These are phyloP conservation scores for Sebastes glaucus DNA, from an alignment of 2,797 vertebrate species.

Conservation along the genomic window DNA sequence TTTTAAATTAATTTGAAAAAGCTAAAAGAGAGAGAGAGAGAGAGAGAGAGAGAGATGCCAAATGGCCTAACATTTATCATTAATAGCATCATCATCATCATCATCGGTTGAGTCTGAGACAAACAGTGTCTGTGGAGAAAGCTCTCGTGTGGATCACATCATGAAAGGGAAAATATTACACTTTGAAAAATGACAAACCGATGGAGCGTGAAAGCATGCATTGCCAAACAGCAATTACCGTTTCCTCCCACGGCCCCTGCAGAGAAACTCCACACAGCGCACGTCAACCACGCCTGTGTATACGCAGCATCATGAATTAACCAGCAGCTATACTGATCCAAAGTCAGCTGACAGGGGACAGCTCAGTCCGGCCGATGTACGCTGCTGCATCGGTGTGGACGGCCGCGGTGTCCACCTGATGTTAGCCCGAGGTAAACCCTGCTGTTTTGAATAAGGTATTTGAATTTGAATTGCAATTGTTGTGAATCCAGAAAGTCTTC, in stretches of 20 bases:
- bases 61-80: constrained; percentile 31
- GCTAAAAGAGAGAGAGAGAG: background rate
- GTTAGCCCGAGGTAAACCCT: constrained; percentile 20
- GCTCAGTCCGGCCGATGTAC: background rate
- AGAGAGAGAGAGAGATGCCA: background rate
- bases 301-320: constrained; percentile 41
- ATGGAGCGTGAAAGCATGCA: constrained; percentile 72
- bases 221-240: constrained; percentile 72
- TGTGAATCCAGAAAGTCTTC: constrained; percentile 54
- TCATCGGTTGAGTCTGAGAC: constrained; percentile 31
- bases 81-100: background rate
- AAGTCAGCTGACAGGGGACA: constrained; percentile 3
- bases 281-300: constrained; percentile 8
- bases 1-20: background rate
- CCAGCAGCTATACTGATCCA: constrained; percentile 14
- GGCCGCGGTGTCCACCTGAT: constrained; percentile 16
- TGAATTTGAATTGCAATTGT: constrained; percentile 56
- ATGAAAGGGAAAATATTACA: constrained; percentile 63
- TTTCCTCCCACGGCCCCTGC: constrained; percentile 58
- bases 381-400: background rate
- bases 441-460: constrained; percentile 43
- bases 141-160: constrained; percentile 66
- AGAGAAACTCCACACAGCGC: constrained; percentile 57
- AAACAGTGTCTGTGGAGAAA: constrained; percentile 49
- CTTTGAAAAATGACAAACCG: constrained; percentile 76